Base-by-base conservation (phyloP, 2,888 invertebrate genomes). In the Crematogaster levior region DNA sequence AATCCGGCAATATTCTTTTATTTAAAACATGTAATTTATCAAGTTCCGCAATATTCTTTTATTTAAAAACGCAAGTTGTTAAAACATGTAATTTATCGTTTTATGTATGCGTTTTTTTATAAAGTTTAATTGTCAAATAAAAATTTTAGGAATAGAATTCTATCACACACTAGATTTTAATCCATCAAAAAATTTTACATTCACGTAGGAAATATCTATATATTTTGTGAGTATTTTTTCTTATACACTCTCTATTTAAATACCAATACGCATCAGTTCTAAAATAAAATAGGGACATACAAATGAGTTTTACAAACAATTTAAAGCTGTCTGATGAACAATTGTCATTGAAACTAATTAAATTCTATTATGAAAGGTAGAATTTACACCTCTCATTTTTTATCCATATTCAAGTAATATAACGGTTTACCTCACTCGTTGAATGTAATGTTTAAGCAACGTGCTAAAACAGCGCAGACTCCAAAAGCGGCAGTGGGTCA, bases 401-500 rank as follows among this genome's bases (percentile, higher is more conserved):
- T 18, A 63, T 24, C 24, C 18, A 74, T 46, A n/a, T 34, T 34
- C 18, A 34, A 48, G 24, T 37, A 63, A 37, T 24, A 37, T 7
- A 46, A 48, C 24, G 60, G 2, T 34, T 74, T 12, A 24, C 15
- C 15, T 48, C n/a, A n/a, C 21, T 21, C 53, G 56, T 30, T 43
- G 48, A 24, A 27, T 48, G 34, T 34, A 34, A 21, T n/a, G 70
- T 0, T 63, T 48, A 51, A 63, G n/a, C 53, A n/a, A 53, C 21
- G 43, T 15, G 30, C 53, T 77, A 77, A 68, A 68, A 77, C 77
- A 34, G 53, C 77, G 77, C 56, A 56, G 70, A 21, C 70, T 77
- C 77, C 70, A 68, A 77, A 77, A n/a, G 34, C 70, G 77, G 70
- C 21, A 77, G 68, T 68, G 68, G 77, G 77, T 77, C 77, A 77